Percentiles rank a stretch among this genome's conserved stretches.
Evolutionary conservation across 1,140 invertebrate species (phyloP).

Genomic region (Agrilus planipennis): DNA sequence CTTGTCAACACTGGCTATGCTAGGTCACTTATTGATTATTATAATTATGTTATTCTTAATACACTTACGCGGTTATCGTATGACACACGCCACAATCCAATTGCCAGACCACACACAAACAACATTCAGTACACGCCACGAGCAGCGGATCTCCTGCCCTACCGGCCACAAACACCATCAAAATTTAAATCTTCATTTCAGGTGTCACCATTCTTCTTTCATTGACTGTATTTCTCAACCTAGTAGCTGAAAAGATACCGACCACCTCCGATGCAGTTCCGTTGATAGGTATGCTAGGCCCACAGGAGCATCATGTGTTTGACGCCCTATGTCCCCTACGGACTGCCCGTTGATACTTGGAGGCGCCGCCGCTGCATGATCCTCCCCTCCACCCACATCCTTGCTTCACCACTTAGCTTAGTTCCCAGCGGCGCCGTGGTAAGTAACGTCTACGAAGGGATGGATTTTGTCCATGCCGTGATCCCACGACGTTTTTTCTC

Average conservation of each 20-base stretch:
- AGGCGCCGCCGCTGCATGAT: slow-evolving; percentile 22
- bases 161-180: slow-evolving; percentile 20
- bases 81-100: no score
- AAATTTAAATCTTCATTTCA: slow-evolving; percentile 41
- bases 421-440: slow-evolving; percentile 2
- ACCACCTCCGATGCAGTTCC: slow-evolving; percentile 80
- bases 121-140: slow-evolving; percentile 7
- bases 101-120: slow-evolving; percentile 1
- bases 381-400: slow-evolving; percentile 1
- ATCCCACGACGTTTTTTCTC: no score
- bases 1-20: slow-evolving; percentile 18
- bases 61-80: no score
- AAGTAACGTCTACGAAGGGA: no score
- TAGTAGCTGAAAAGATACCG: slow-evolving; percentile 87
- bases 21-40: slow-evolving; percentile 11
- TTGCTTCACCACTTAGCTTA: neutral
- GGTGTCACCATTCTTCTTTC: slow-evolving; percentile 98
- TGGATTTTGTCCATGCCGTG: no score
- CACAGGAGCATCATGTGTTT: slow-evolving; percentile 33
- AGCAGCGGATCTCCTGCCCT: slow-evolving; percentile 7
- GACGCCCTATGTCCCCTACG: slow-evolving; percentile 31
- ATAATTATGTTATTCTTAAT: neutral
- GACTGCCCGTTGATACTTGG: slow-evolving; percentile 39
- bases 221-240: slow-evolving; percentile 94
- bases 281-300: slow-evolving; percentile 41